Percentiles rank a stretch among this genome's conserved stretches.
These are phyloP conservation scores for Chloroceryle inda DNA, from an alignment of 2,797 vertebrate species.

Conservation along the genomic window DNA sequence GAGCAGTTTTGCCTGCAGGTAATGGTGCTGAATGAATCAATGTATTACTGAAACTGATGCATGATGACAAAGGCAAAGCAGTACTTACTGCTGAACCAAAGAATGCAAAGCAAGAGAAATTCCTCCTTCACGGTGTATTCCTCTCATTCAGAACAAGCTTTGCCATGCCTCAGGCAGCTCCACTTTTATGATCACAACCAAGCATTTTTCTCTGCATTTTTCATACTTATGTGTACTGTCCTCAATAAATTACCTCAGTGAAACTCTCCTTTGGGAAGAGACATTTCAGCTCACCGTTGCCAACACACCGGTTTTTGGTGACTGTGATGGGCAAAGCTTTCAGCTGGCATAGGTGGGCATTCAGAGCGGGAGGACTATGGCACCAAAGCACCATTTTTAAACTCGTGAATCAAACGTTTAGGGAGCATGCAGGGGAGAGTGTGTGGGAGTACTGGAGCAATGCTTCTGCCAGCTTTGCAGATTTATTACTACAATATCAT, in stretches of 20 bases:
- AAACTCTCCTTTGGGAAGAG: neutral
- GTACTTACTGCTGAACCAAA: constrained; percentile 9
- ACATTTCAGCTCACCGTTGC: neutral
- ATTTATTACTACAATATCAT: constrained; percentile 60
- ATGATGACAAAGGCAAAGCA: neutral
- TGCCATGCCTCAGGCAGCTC: constrained; percentile 2
- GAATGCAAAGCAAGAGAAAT: constrained; percentile 3
- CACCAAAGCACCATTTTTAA: neutral
- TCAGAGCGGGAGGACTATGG: neutral
- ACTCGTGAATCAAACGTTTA: neutral
- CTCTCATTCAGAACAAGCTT: neutral
- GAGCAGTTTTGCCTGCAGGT: constrained; percentile 53
- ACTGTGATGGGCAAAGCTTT: neutral
- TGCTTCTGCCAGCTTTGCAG: constrained; percentile 33
- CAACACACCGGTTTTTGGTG: neutral
- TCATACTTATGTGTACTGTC: neutral
- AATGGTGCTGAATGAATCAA: neutral
- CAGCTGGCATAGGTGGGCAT: neutral
- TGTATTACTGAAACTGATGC: neutral
- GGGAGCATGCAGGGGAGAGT: neutral
- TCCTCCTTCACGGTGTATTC: neutral
- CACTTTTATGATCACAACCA: neutral
- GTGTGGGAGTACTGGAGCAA: constrained; percentile 27
- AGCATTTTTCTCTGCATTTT: constrained; percentile 1
- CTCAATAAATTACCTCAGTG: neutral